Base-by-base conservation (phyloP, 2,113 vertebrate species). In the Brienomyrus brachyistius region DNA sequence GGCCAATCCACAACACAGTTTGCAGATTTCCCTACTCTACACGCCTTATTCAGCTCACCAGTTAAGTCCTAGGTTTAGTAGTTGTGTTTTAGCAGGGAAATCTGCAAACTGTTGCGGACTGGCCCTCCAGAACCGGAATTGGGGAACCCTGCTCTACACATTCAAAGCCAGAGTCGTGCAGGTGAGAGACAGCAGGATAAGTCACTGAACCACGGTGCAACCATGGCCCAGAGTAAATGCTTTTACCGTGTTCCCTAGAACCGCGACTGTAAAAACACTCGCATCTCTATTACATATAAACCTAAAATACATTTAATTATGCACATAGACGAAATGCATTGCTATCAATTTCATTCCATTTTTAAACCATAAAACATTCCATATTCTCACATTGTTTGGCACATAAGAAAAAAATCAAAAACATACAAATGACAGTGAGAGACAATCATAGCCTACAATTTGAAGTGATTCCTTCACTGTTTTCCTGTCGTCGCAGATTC, bases 401-500 rank as follows among this genome's bases (percentile, higher is more conserved):
- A 6, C 19, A 5, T 23, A 19, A 83, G 23, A 21, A 83, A 43
- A 47, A 84, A 84, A 84, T 84, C 15, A 48, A 84, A 47, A 23
- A 84, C 45, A 84, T 47, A 83, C 80, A 27, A 84, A 84, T 83
- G 80, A n/a, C 21, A 83, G 0, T 47, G 80, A n/a, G 40, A 83
- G 43, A 48, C 43, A 48, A 10, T 84, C 3, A 84, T 47, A 45
- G 0, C 23, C 7, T n/a, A 48, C 23, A 84, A 48, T 84, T 4
- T 84, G 21, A 21, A 47, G 43, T n/a, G 83, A 54, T 4, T 74
- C 27, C 43, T 66, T 66, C 19, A 50, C 35, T 83, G 77, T 52
- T 19, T 27, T 3, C 43, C 13, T 52, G 50, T 90, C 48, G 13
- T 88, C 50, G 47, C 95, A 99, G 98, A 93, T 97, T 70, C 89